Conservation (phyloP, 2,797 vertebrate species). For the Falco novaeseelandiae region DNA sequence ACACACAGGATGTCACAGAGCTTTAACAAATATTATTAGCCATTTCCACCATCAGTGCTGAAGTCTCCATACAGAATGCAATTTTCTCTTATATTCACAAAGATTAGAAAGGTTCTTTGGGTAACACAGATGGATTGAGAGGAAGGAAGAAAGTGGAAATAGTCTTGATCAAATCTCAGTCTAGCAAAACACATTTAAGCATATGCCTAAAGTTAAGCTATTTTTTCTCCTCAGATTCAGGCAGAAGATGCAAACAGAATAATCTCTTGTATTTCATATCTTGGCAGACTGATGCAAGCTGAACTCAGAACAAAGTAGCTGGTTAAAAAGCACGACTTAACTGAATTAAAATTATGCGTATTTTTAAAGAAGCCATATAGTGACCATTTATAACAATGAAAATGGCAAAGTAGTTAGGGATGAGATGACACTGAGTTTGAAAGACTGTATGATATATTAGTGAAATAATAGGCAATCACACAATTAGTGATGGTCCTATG, state of each 20-base stretch:
- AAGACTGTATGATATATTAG: not conserved
- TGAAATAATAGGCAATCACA: not conserved
- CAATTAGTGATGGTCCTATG: not conserved
- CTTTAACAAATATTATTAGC: not conserved
- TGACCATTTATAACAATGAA: not conserved
- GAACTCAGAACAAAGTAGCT: not conserved
- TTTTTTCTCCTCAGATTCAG: constrained; percentile 6
- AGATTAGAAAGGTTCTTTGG: not conserved
- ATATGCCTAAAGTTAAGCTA: constrained; percentile 23
- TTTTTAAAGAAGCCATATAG: not conserved
- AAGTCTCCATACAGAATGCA: not conserved
- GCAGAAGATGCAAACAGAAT: constrained; percentile 14
- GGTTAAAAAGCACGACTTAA: not conserved
- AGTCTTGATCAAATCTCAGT: constrained; percentile 34
- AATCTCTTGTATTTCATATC: not conserved
- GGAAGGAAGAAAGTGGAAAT: constrained; percentile 17
- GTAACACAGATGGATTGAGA: constrained; percentile 21
- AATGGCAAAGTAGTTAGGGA: not conserved
- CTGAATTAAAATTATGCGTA: not conserved
- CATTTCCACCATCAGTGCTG: not conserved
- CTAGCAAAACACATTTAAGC: constrained; percentile 34
- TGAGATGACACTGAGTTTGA: not conserved
- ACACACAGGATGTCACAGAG: fast-evolving
- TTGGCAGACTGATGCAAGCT: not conserved
- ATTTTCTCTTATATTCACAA: not conserved